A percentile compares a stretch with the other conserved stretches of the same genome.
These are phyloP conservation scores for Tiliacea aurago DNA, from an alignment of 2,888 invertebrate species.

Conservation along the genomic window DNA sequence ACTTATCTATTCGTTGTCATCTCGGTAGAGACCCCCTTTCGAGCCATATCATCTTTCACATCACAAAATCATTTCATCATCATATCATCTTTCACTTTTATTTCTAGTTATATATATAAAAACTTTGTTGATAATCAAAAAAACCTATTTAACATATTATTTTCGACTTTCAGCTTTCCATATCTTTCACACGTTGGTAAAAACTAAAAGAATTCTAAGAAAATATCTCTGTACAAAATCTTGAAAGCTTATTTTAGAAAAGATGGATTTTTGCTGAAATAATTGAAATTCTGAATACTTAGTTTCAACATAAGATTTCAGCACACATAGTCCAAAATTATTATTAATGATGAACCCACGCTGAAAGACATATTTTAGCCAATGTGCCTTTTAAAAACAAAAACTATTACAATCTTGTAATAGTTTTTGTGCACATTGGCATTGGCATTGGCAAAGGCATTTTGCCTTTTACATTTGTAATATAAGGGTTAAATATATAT, in stretches of 20 bases:
- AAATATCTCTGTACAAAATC: neutral
- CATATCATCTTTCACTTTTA: no score
- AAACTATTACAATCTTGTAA: no score
- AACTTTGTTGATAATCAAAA: neutral
- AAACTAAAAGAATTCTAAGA: neutral
- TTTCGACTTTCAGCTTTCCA: neutral
- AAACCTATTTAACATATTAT: neutral
- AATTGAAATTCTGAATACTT: constrained; percentile 9
- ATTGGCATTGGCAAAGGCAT: no score
- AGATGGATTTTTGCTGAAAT: neutral
- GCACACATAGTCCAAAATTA: neutral
- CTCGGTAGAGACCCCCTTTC: no score
- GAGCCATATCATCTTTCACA: no score
- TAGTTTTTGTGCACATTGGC: no score
- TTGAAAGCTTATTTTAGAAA: neutral
- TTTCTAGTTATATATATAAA: neutral
- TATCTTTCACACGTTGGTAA: neutral
- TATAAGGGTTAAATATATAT: neutral
- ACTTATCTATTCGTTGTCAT: no score
- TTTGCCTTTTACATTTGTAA: neutral
- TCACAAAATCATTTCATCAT: no score
- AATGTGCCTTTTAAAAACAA: neutral
- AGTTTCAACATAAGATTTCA: neutral
- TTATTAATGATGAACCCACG: no score
- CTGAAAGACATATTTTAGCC: neutral